Evolutionary conservation across 2,797 vertebrate species (phyloP).

Genomic region (Anisognathus igniventris): DNA sequence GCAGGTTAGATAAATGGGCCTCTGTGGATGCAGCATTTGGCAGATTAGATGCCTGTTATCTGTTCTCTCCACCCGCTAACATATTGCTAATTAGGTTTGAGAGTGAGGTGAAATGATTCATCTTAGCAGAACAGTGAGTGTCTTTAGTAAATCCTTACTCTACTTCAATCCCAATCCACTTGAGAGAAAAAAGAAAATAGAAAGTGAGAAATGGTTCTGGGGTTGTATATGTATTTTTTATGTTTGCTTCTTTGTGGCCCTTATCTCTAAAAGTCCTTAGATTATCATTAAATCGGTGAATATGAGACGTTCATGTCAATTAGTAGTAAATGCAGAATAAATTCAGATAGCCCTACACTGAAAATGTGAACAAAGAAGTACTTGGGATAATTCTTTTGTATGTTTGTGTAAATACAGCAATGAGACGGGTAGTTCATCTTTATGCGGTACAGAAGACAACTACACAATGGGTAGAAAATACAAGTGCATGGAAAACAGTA

Average conservation of each 20-base stretch:
- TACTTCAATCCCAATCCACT: slow-evolving; percentile 2
- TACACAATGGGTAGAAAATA: neutral
- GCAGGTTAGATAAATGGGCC: slow-evolving; percentile 39
- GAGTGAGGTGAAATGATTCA: slow-evolving; percentile 57
- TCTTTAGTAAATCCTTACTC: slow-evolving; percentile 37
- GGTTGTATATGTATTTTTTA: neutral
- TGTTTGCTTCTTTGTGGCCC: neutral
- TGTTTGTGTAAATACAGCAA: neutral
- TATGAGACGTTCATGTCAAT: neutral
- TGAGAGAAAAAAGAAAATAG: neutral
- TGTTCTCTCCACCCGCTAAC: slow-evolving; percentile 47
- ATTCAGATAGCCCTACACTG: neutral
- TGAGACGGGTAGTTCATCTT: neutral
- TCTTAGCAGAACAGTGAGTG: slow-evolving; percentile 12
- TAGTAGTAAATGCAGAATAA: neutral
- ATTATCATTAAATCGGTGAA: neutral
- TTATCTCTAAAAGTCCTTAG: neutral
- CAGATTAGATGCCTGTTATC: slow-evolving; percentile 56
- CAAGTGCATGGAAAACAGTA: neutral
- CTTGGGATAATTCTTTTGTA: neutral
- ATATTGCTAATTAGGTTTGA: slow-evolving; percentile 59
- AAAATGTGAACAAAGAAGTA: neutral
- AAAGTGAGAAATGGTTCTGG: neutral
- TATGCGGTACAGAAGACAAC: neutral
- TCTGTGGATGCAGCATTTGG: slow-evolving; percentile 46